Evolutionary conservation across 2,888 invertebrate species (phyloP).

Genomic region (Spilarctia lutea): DNA sequence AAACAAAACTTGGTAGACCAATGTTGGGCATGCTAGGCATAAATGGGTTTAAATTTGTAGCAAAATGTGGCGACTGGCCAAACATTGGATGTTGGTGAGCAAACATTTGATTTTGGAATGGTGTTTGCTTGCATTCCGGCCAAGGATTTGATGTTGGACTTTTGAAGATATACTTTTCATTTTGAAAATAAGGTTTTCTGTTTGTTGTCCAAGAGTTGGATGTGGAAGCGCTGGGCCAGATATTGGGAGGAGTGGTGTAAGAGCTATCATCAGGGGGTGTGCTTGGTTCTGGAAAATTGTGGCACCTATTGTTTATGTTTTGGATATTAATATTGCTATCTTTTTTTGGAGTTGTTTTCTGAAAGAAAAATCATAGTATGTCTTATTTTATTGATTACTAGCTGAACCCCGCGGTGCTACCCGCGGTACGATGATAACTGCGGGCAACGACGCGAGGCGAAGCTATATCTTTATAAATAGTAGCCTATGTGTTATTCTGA

Average conservation of each 20-base stretch:
- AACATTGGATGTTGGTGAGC: background rate
- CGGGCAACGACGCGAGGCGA: too few species aligned
- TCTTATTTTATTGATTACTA: background rate
- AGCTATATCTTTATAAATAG: too few species aligned
- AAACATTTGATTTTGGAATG: background rate
- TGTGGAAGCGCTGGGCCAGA: background rate
- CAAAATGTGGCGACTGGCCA: conserved; percentile 43
- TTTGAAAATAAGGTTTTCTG: background rate
- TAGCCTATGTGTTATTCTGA: too few species aligned
- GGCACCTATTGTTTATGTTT: conserved; percentile 45
- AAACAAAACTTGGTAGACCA: conserved; percentile 44
- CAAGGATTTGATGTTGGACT: background rate
- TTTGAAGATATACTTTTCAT: background rate
- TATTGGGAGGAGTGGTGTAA: background rate
- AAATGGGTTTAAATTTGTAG: conserved; percentile 30
- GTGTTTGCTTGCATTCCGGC: background rate
- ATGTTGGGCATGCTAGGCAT: conserved; percentile 43
- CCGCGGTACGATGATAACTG: too few species aligned
- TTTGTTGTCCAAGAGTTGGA: background rate
- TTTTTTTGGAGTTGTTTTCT: conserved; percentile 46
- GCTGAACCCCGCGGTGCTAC: too few species aligned
- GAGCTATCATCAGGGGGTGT: conserved; percentile 48
- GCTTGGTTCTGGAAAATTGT: conserved; percentile 59
- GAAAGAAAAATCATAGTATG: conserved; percentile 29
- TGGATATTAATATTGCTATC: conserved; percentile 25